A percentile compares a stretch with the other conserved stretches of the same genome.
phyloP scores from a whole-genome alignment of 2,113 vertebrate genomes.

The Bostrychus sinensis region DNA sequence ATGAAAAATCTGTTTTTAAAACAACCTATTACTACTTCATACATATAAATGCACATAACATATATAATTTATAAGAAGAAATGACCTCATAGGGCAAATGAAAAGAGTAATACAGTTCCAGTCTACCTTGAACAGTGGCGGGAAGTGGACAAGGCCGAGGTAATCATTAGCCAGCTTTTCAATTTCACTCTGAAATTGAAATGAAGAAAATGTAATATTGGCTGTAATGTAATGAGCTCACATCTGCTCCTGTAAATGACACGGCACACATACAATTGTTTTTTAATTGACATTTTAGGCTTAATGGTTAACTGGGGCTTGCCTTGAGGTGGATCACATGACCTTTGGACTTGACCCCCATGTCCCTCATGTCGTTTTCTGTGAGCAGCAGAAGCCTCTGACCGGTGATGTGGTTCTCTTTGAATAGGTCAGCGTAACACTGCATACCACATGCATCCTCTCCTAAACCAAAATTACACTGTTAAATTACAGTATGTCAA shows the following conservation, averaged over 20 bases:
- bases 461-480: conserved; percentile 67
- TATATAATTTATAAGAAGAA: conserved; percentile 9
- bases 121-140: conserved; percentile 90
- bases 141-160: conserved; percentile 94
- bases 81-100: background rate
- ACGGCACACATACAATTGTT: background rate
- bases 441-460: conserved; percentile 85
- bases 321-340: conserved; percentile 98
- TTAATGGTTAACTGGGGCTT: conserved; percentile 46
- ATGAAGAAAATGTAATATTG: conserved; percentile 41
- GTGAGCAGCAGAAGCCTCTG: conserved; percentile 89
- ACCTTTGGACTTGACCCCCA: conserved; percentile 95
- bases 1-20: background rate
- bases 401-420: conserved; percentile 96
- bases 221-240: conserved; percentile 4
- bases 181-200: conserved; percentile 85
- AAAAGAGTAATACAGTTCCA: conserved; percentile 28
- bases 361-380: conserved; percentile 92
- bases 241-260: background rate
- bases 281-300: background rate
- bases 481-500: background rate
- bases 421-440: conserved; percentile 89
- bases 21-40: background rate
- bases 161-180: conserved; percentile 94
- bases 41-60: background rate